Conservation (phyloP, 2,888 invertebrate species). For the Drosophila paracracens region DNA sequence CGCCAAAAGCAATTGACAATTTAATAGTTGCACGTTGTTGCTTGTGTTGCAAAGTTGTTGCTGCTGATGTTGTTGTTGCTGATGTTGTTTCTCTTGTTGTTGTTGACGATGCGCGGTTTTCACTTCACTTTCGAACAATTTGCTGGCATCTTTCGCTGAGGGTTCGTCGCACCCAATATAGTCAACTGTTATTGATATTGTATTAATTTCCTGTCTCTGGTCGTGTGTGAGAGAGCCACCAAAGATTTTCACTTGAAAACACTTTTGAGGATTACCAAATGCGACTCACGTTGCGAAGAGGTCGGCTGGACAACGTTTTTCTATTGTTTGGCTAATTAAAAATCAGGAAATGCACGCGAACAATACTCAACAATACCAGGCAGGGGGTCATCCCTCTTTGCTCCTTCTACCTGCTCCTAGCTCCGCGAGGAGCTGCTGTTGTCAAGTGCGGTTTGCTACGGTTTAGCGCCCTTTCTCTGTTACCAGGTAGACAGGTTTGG, state of each 20-base stretch:
- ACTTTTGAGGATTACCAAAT: slow-evolving; percentile 35
- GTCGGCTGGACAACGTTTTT: slow-evolving; percentile 25
- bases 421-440: slow-evolving; percentile 49
- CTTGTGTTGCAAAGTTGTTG: slow-evolving; percentile 3
- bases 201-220: slow-evolving; percentile 67
- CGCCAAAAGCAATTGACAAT: slow-evolving; percentile 51
- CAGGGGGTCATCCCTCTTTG: slow-evolving; percentile 21
- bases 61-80: slow-evolving; percentile 2
- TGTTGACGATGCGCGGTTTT: slow-evolving; percentile 37
- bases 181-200: slow-evolving; percentile 59
- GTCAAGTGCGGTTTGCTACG: slow-evolving; percentile 68
- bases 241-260: slow-evolving; percentile 38
- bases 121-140: slow-evolving; percentile 51
- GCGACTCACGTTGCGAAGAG: slow-evolving; percentile 59
- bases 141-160: slow-evolving; percentile 2
- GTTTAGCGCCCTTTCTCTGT: slow-evolving; percentile 51
- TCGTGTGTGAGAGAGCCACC: background rate
- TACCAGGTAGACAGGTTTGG: slow-evolving; percentile 48
- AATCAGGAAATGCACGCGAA: slow-evolving; percentile 72
- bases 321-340: slow-evolving; percentile 70
- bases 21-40: slow-evolving; percentile 38
- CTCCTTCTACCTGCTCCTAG: slow-evolving; percentile 8
- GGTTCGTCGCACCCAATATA: slow-evolving; percentile 47
- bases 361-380: slow-evolving; percentile 34
- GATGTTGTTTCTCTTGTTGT: slow-evolving; percentile 4